phyloP scores from a whole-genome alignment of 2,888 invertebrate species.

The Poecilus cupreus region DNA sequence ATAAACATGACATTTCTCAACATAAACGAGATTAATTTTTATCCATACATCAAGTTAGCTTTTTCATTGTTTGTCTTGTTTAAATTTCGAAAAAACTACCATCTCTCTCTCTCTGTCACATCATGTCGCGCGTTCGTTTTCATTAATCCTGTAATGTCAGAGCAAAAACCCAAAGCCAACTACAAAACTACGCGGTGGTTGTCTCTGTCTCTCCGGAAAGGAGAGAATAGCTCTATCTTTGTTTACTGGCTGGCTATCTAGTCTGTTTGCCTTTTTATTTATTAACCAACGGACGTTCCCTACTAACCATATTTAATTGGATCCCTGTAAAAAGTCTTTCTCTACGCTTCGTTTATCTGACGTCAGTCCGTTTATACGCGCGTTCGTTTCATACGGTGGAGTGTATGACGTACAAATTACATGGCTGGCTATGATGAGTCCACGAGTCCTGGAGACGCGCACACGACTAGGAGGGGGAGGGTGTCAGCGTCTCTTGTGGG shows the following conservation, averaged over 20 bases:
- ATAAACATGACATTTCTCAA: constrained; percentile 32
- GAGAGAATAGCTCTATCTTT: background rate
- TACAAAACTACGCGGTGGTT: constrained; percentile 2
- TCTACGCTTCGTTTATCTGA: constrained; percentile 66
- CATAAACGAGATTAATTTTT: constrained; percentile 38
- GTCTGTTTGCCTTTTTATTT: constrained; percentile 57
- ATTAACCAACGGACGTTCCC: constrained; percentile 57
- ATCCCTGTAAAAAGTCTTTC: constrained; percentile 66
- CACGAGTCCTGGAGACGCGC: constrained; percentile 19
- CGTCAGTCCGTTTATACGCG: constrained; percentile 43
- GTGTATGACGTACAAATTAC: constrained; percentile 45
- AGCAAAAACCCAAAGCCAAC: constrained; percentile 49
- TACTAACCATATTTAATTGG: constrained; percentile 66
- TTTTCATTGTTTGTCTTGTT: constrained; percentile 36
- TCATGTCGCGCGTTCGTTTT: constrained; percentile 31
- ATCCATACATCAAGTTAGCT: background rate
- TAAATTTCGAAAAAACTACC: background rate
- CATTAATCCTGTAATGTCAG: constrained; percentile 52
- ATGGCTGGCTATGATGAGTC: constrained; percentile 31
- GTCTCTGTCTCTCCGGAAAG: background rate
- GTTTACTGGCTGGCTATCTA: constrained; percentile 19
- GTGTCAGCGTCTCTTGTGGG: no score
- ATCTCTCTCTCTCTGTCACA: background rate
- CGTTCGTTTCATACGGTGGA: constrained; percentile 32
- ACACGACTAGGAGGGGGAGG: background rate